These are phyloP conservation scores for Gorsachius goisagi DNA, from an alignment of 2,113 vertebrate genomes.

Conservation along the genomic window DNA sequence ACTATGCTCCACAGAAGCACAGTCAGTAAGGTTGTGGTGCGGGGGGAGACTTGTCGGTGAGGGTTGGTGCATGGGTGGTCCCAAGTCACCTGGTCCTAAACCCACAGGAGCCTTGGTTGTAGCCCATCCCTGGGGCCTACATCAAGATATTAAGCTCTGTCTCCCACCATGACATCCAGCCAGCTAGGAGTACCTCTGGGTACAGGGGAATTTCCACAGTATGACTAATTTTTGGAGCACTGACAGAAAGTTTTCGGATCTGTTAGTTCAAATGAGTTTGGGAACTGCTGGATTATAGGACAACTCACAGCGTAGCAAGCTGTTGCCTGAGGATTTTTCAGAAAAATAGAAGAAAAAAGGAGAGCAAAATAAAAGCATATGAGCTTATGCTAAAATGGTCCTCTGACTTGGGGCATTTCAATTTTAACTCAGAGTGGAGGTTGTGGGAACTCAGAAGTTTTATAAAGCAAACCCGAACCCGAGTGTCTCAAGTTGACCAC, in stretches of 20 bases:
- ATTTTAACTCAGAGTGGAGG: background rate
- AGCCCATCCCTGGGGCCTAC: background rate
- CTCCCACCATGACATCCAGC: background rate
- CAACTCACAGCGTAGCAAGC: background rate
- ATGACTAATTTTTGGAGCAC: background rate
- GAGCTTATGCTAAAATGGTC: background rate
- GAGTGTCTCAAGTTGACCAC: background rate
- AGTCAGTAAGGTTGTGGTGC: background rate
- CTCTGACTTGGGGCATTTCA: background rate
- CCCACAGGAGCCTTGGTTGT: background rate
- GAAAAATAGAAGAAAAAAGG: background rate
- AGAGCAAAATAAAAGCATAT: background rate
- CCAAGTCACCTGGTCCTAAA: background rate
- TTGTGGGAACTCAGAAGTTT: constrained; percentile 3
- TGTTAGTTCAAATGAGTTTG: background rate
- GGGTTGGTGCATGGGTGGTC: background rate
- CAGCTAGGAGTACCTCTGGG: background rate
- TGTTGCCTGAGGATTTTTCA: constrained; percentile 1
- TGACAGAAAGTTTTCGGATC: background rate
- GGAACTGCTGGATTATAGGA: background rate
- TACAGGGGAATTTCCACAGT: background rate
- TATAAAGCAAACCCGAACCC: background rate
- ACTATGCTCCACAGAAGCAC: background rate
- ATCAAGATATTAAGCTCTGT: background rate
- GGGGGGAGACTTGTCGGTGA: background rate